Conservation (phyloP, 2,113 vertebrate species). For the Eublepharis macularius region DNA sequence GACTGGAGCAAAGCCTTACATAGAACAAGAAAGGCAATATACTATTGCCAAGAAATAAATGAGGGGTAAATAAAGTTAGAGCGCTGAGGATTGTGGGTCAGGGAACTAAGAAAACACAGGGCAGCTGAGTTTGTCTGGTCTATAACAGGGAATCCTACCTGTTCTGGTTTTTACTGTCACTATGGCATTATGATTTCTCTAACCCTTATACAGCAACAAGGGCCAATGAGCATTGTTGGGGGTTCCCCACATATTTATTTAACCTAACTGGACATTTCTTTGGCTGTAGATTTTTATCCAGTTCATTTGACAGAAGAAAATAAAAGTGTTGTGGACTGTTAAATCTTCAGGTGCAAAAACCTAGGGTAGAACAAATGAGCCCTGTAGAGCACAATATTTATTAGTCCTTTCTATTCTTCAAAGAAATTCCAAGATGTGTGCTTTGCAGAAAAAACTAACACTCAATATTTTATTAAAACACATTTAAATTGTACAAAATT, state of each 20-base stretch:
- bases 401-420: constrained; percentile 25
- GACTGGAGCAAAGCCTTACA: no score
- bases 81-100: no score
- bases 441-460: constrained; percentile 4
- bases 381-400: background rate
- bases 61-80: no score
- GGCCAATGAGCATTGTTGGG: background rate
- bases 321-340: background rate
- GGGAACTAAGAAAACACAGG: no score
- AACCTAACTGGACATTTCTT: background rate
- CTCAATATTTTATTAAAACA: constrained; percentile 9
- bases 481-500: constrained; percentile 2
- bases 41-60: no score
- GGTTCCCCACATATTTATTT: background rate
- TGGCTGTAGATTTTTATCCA: constrained; percentile 12
- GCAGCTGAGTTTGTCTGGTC: background rate
- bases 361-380: background rate
- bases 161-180: background rate
- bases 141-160: background rate
- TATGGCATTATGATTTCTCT: background rate
- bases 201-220: background rate
- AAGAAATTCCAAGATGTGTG: background rate
- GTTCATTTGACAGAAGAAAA: background rate
- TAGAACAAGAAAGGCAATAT: no score
- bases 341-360: background rate